Conservation (phyloP, 2,888 invertebrate genomes). For the Meiosimyza platycephala region DNA sequence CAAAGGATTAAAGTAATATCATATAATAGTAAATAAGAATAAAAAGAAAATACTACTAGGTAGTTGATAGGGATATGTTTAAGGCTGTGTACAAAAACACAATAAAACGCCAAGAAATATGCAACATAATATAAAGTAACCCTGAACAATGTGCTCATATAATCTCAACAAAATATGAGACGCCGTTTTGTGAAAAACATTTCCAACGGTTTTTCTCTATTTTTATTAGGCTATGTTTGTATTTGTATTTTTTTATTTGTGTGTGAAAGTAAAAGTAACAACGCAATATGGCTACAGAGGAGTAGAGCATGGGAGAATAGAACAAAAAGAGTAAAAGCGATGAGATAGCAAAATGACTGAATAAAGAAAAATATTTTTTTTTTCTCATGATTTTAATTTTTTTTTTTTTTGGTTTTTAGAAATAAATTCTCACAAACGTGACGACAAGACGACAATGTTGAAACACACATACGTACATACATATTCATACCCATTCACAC, state of each 20-base stretch:
- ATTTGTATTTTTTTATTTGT: background rate
- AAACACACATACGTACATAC: too few species aligned
- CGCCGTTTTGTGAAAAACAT: background rate
- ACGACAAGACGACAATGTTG: too few species aligned
- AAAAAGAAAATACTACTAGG: background rate
- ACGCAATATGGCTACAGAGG: background rate
- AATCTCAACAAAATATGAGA: background rate
- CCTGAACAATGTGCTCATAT: background rate
- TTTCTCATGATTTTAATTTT: too few species aligned
- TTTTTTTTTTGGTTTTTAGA: too few species aligned
- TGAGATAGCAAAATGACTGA: background rate
- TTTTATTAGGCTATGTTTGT: background rate
- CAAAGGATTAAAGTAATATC: background rate
- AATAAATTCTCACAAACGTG: too few species aligned
- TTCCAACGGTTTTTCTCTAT: background rate
- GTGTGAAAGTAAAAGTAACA: background rate
- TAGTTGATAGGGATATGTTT: background rate
- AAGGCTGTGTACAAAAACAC: background rate
- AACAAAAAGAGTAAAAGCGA: background rate
- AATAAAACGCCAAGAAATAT: constrained; percentile 12
- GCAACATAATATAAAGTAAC: background rate
- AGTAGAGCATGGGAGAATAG: background rate
- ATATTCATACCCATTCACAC: too few species aligned
- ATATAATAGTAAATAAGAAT: constrained; percentile 1
- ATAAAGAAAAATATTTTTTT: background rate